Base-by-base conservation (phyloP, 2,113 vertebrate species). In the Monopterus albus region DNA sequence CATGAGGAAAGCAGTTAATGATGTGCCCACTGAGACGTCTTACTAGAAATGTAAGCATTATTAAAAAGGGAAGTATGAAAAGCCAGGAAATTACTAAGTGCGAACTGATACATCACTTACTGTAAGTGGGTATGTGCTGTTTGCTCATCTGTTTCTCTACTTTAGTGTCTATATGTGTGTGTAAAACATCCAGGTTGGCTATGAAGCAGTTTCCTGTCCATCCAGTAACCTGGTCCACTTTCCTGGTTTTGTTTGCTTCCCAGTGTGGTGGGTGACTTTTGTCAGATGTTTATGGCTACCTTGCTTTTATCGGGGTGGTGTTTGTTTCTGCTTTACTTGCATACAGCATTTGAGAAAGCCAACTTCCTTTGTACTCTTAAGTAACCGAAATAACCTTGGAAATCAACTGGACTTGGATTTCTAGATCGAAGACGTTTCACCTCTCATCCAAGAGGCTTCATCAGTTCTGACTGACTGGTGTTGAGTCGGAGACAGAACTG, bases 31-130 rank as follows among this genome's bases (percentile, higher is more conserved):
- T 45, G n/a, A 15, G 6, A 25, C 6, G 2, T 25, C n/a, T 10
- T 20, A 8, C n/a, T 67, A 10, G 38, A n/a, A 5, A 9, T 35
- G 9, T 63, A 33, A 13, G 15, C 5, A 21, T 8, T 3, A 21
- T 8, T 49, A 39, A 20, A 89, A 88, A 72, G 47, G 84, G 78
- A 88, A 86, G 80, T 82, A 10, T 73, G 1, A 55, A 66, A 58
- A 14, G 23, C 10, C 53, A 72, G 57, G 65, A 84, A 81, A 79
- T 69, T 14, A 64, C 52, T 63, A 1, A 15, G 6, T 21, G 5
- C 29, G 12, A 17, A 60, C 12, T n/a, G 18, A 51, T 13, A 31
- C 5, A 6, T 7, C 8, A 5, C 29, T 31, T 5, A 5, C 8
- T n/a, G 8, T n/a, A n/a, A n/a, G n/a, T n/a, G n/a, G n/a, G n/a